Evolutionary conservation across 2,113 vertebrate species (phyloP).

Genomic region (Scortum barcoo): DNA sequence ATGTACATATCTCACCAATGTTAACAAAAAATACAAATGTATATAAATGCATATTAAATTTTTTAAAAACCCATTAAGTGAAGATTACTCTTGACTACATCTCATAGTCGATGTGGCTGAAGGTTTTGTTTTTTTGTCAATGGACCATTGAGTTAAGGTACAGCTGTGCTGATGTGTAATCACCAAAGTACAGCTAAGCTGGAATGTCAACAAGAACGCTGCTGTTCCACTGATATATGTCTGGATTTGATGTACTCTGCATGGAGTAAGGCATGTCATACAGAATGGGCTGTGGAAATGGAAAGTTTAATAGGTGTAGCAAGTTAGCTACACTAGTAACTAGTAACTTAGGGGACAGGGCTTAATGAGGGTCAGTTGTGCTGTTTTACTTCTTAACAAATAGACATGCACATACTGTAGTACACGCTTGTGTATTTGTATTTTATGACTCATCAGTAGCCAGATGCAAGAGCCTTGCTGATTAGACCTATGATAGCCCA

Average conservation of each 20-base stretch:
- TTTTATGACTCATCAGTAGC: neutral
- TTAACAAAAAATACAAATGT: too few species aligned
- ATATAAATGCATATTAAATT: neutral
- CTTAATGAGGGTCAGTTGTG: neutral
- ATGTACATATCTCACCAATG: neutral
- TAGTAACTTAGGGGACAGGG: neutral
- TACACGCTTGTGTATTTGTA: conserved; percentile 41
- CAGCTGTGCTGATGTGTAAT: neutral
- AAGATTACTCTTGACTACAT: neutral
- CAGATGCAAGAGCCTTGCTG: conserved; percentile 7
- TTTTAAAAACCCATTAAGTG: neutral
- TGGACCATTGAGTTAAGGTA: neutral
- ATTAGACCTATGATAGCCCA: conserved; percentile 34
- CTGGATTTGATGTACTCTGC: neutral
- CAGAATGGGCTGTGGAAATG: neutral
- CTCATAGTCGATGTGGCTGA: neutral
- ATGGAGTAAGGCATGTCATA: neutral
- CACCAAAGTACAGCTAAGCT: too few species aligned
- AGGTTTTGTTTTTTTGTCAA: neutral
- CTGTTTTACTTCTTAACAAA: conserved; percentile 4
- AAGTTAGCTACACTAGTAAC: too few species aligned
- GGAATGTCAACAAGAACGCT: too few species aligned
- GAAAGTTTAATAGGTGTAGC: neutral
- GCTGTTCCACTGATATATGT: neutral
- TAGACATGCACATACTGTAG: too few species aligned